phyloP scores from a whole-genome alignment of 2,888 invertebrate genomes.

The Priocnemis perturbator region DNA sequence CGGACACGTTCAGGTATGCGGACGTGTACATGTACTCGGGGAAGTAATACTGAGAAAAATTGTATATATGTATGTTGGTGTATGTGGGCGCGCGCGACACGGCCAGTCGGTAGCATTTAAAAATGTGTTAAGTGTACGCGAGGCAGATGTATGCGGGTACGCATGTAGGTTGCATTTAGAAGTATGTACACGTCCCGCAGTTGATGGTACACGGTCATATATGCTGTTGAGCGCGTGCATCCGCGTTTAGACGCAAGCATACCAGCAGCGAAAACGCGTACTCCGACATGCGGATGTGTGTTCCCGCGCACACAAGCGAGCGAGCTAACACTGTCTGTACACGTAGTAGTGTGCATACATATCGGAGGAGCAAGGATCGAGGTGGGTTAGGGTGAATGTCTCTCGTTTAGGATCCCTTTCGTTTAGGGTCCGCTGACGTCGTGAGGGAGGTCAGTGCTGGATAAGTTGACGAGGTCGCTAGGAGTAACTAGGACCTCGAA shows the following conservation, averaged over 20 bases:
- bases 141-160: no score
- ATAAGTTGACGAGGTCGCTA: constrained; percentile 6
- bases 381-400: constrained; percentile 44
- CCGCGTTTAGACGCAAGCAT: background rate
- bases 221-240: background rate
- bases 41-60: no score
- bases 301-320: constrained; percentile 12
- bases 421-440: constrained; percentile 16
- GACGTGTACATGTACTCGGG: no score
- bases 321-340: background rate
- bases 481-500: background rate
- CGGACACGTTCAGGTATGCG: no score
- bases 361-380: constrained; percentile 20
- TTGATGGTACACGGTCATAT: no score
- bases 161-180: no score
- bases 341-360: constrained; percentile 15
- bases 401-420: constrained; percentile 27
- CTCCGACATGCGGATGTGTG: background rate
- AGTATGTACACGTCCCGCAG: no score
- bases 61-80: no score
- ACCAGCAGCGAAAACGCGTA: background rate
- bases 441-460: constrained; percentile 22
- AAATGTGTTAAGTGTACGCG: no score
- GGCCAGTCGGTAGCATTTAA: no score
- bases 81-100: no score